Conservation (phyloP, 2,113 vertebrate species). For the Lasiurus borealis region DNA sequence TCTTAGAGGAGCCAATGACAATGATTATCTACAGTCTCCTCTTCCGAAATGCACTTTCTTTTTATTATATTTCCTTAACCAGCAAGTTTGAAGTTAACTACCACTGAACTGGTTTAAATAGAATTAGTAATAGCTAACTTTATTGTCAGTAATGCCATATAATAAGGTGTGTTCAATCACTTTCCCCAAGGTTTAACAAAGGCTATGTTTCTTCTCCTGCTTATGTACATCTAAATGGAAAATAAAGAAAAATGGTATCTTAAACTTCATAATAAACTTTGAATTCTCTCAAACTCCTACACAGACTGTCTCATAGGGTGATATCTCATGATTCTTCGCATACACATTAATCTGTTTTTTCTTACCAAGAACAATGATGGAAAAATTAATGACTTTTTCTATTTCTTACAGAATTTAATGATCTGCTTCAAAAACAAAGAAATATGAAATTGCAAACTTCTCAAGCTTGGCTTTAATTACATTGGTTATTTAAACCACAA, state of each 20-base stretch:
- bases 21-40: background rate
- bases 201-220: background rate
- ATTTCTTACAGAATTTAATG: background rate
- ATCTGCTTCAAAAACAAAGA: slow-evolving; percentile 7
- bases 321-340: background rate
- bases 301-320: background rate
- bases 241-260: background rate
- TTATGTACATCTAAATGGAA: background rate
- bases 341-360: background rate
- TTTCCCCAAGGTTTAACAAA: background rate
- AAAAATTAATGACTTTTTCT: slow-evolving; percentile 35
- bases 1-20: background rate
- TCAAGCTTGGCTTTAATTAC: background rate
- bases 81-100: background rate
- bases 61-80: background rate
- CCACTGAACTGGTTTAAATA: slow-evolving; percentile 1
- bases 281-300: background rate
- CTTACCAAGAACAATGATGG: background rate
- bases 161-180: background rate
- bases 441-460: background rate
- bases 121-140: slow-evolving; percentile 32
- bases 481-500: slow-evolving; percentile 33
- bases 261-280: slow-evolving; percentile 16
- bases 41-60: slow-evolving; percentile 4
- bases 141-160: background rate